Conservation (phyloP, 2,888 invertebrate genomes). For the Cistogaster globosa region DNA sequence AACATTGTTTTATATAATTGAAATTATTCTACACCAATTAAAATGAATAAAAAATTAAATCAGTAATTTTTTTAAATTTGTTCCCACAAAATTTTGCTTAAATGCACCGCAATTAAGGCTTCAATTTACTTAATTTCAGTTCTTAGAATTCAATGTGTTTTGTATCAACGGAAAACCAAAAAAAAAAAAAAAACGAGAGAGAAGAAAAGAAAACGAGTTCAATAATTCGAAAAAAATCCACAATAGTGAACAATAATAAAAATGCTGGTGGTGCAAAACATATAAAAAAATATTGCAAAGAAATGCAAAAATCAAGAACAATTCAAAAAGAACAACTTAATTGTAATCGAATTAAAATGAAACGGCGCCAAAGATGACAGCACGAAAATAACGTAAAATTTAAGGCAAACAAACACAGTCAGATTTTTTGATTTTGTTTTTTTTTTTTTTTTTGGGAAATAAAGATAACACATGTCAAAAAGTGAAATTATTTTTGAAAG, state of each 20-base stretch:
- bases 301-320: slow-evolving; percentile 44
- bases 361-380: slow-evolving; percentile 72
- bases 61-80: too few relatives aligned
- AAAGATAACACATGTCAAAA: slow-evolving; percentile 21
- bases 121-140: slow-evolving; percentile 37
- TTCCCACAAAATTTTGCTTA: too few relatives aligned
- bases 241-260: slow-evolving; percentile 58
- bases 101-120: slow-evolving; percentile 19
- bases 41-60: too few relatives aligned
- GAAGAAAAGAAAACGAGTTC: slow-evolving; percentile 44
- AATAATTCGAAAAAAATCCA: slow-evolving; percentile 51
- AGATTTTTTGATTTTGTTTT: neutral
- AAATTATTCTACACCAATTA: too few relatives aligned
- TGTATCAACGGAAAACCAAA: slow-evolving; percentile 45
- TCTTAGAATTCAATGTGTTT: slow-evolving; percentile 65
- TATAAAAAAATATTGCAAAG: slow-evolving; percentile 65
- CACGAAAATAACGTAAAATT: slow-evolving; percentile 1
- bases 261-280: slow-evolving; percentile 29
- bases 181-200: slow-evolving; percentile 7
- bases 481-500: slow-evolving; percentile 41
- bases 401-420: slow-evolving; percentile 17
- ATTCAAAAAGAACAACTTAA: slow-evolving; percentile 44
- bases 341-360: slow-evolving; percentile 72
- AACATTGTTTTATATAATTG: too few relatives aligned
- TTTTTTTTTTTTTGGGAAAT: slow-evolving; percentile 30